Conservation (phyloP, 64 coral and sea anemone species). For the Acropora tenuis region DNA sequence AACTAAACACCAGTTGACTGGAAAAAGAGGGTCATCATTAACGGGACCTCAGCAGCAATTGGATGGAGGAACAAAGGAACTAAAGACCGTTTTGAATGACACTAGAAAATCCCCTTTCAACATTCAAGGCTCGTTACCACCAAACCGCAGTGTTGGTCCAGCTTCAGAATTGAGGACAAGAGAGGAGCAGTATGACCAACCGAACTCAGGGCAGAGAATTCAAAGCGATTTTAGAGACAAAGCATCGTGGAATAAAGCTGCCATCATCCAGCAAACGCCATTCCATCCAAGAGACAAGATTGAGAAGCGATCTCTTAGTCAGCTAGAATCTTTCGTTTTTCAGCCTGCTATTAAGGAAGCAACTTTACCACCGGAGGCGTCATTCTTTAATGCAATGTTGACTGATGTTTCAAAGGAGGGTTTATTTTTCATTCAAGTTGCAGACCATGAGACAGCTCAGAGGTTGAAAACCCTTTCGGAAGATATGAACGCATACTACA, state of each 20-base stretch:
- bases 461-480: constrained; percentile 32
- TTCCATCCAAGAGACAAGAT: not conserved
- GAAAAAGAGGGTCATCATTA: not conserved
- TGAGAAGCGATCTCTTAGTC: not conserved
- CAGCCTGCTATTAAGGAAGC: constrained; percentile 20
- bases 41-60: not conserved
- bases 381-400: constrained; percentile 44
- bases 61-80: not conserved
- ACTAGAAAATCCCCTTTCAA: not conserved
- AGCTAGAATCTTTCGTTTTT: constrained; percentile 13
- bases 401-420: constrained; percentile 27
- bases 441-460: not conserved
- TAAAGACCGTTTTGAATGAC: not conserved
- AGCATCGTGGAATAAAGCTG: not conserved
- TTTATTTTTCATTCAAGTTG: constrained; percentile 52
- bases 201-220: not conserved
- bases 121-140: not conserved
- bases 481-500: constrained; percentile 38
- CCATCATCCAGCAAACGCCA: not conserved
- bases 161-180: not conserved
- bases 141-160: not conserved
- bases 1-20: not conserved
- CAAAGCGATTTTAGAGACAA: not conserved
- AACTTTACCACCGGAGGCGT: constrained; percentile 16
- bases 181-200: constrained; percentile 1